These are phyloP conservation scores for Sycobia sp. DNA, from an alignment of 1,140 invertebrate species.

Conservation along the genomic window DNA sequence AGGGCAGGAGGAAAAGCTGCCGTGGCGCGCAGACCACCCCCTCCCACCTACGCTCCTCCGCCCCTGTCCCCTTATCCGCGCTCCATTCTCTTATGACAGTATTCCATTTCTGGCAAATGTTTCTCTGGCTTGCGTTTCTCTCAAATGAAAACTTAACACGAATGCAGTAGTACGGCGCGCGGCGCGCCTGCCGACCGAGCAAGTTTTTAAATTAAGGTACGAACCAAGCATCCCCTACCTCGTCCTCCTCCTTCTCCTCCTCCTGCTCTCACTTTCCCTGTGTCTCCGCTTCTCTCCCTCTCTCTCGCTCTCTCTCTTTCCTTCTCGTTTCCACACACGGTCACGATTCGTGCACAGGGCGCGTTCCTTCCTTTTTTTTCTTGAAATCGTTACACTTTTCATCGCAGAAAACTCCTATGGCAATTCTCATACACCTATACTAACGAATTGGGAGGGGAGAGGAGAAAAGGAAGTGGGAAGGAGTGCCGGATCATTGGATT, in stretches of 20 bases:
- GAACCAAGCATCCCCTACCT: too few relatives aligned
- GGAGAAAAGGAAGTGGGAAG: background rate
- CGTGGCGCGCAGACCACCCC: too few relatives aligned
- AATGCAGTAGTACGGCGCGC: slow-evolving; percentile 33
- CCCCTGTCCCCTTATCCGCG: slow-evolving; percentile 32
- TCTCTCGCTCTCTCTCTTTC: too few relatives aligned
- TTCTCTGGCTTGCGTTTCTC: slow-evolving; percentile 41
- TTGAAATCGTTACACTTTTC: slow-evolving; percentile 26
- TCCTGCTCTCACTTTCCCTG: slow-evolving; percentile 24
- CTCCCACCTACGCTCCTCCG: slow-evolving; percentile 29
- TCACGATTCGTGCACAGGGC: too few relatives aligned
- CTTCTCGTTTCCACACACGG: slow-evolving; percentile 4
- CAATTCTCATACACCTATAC: too few relatives aligned
- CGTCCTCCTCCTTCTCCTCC: slow-evolving; percentile 11
- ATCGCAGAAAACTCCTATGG: slow-evolving; percentile 28
- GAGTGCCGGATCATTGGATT: background rate
- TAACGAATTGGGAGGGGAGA: background rate
- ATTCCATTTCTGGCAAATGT: slow-evolving; percentile 43
- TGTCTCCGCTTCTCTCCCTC: background rate
- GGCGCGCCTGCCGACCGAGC: slow-evolving; percentile 17
- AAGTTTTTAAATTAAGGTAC: slow-evolving; percentile 39
- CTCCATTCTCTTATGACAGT: slow-evolving; percentile 33
- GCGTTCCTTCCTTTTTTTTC: slow-evolving; percentile 22
- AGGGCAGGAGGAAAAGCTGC: slow-evolving; percentile 6
- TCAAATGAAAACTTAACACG: slow-evolving; percentile 50